Evolutionary conservation across 1,140 invertebrate species (phyloP), one percentile per base, ranked within the genome.

Genomic region (Zaprionus vittiger): DNA sequence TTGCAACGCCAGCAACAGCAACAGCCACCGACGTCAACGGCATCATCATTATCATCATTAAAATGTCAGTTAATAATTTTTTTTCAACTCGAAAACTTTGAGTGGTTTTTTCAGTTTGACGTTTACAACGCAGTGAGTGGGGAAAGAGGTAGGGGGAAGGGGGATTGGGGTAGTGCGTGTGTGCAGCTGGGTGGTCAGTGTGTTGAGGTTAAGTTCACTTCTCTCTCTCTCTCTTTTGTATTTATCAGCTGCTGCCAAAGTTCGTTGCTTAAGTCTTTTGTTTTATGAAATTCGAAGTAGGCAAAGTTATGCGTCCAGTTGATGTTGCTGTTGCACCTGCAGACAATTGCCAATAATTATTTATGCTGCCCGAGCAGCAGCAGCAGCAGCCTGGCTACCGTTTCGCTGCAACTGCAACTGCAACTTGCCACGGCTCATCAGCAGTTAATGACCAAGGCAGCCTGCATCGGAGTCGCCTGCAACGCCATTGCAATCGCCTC

Each of bases 31-130:
- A 83, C 83, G 80, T 89, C 83, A 87, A 83, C 83, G 83, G 84
- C 83, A 86, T 83, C 83, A 89, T 89, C 84, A 89, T 89, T 89
- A 89, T 89, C 85, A 89, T 89, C 84, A 90, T 89, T 89, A 89
- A 89, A 89, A 84, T 89, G 84, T 90, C 84, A 89, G 84, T 89
- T 89, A 90, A 89, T 89, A 89, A 90, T 89, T 90, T 85, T 71
- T 66, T 84, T 55, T 24, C 73, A 38, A 63, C 73, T 64, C 67
- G 44, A 73, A 68, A 70, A 77, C 73, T 67, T 83, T 60, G 84
- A 87, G 83, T 86, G 83, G 83, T 80, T 86, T 80, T 74, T 74
- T 80, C 56, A 59, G 61, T 78, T 73, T 78, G 76, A 78, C 76
- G 76, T 80, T 79, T 81, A 87, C 83, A 81, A 69, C 80, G 26